A percentile compares a stretch with the other conserved stretches of the same genome.
Evolutionary conservation across 1,140 invertebrate genomes (phyloP).

Genomic region (Zaprionus lachaisei): DNA sequence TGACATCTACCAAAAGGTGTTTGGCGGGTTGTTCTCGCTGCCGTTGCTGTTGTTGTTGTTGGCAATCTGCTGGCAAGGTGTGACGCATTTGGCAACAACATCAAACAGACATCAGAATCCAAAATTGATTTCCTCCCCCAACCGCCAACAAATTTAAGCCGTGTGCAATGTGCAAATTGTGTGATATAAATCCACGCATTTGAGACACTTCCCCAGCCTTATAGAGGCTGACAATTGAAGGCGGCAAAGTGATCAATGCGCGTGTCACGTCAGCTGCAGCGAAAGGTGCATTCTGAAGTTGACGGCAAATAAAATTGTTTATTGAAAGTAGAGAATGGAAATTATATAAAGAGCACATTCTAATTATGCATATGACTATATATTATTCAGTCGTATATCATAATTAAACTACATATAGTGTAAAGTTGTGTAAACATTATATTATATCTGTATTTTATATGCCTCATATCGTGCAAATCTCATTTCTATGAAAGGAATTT

Average conservation of each 20-base stretch:
- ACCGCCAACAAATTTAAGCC: background rate
- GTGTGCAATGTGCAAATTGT: slow-evolving; percentile 37
- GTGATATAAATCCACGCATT: slow-evolving; percentile 28
- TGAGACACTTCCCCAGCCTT: slow-evolving; percentile 3
- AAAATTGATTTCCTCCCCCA: slow-evolving; percentile 35
- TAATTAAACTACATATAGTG: too few species aligned
- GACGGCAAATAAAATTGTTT: background rate
- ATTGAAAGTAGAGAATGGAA: background rate
- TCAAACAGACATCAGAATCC: slow-evolving; percentile 57
- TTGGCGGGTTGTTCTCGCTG: slow-evolving; percentile 42
- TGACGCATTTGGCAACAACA: slow-evolving; percentile 62
- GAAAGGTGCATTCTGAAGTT: slow-evolving; percentile 29
- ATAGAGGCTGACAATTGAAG: slow-evolving; percentile 11
- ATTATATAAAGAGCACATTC: background rate
- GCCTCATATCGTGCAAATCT: too few species aligned
- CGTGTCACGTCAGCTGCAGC: slow-evolving; percentile 22
- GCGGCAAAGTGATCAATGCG: slow-evolving; percentile 29
- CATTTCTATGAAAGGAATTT: too few species aligned
- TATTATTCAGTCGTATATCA: too few species aligned
- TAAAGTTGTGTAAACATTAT: too few species aligned
- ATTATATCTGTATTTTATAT: too few species aligned
- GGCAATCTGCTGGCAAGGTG: slow-evolving; percentile 65
- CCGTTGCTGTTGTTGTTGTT: slow-evolving; percentile 30
- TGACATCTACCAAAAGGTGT: slow-evolving; percentile 72
- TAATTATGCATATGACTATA: background rate